Evolutionary conservation across 2,797 vertebrate genomes (phyloP).

Genomic region (Melanogrammus aeglefinus): DNA sequence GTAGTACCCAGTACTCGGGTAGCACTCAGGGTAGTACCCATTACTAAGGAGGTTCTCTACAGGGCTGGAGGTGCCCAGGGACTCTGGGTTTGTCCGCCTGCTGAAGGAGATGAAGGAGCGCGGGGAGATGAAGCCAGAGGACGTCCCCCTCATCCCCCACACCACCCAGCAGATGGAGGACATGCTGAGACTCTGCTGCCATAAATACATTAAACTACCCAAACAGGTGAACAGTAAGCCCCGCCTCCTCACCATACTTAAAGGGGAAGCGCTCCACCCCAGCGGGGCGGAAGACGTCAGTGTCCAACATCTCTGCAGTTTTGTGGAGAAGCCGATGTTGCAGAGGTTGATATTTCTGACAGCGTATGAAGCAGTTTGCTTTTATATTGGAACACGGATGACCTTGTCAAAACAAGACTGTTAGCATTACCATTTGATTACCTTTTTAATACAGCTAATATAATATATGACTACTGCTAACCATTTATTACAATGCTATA

Average conservation of each 20-base stretch:
- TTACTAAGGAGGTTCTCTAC: not conserved
- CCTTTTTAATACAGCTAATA: no score
- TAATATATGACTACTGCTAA: no score
- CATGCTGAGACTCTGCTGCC: slow-evolving; percentile 56
- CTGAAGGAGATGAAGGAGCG: slow-evolving; percentile 51
- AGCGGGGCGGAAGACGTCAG: not conserved
- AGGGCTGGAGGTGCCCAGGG: slow-evolving; percentile 58
- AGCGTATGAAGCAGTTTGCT: no score
- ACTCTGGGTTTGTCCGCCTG: slow-evolving; percentile 44
- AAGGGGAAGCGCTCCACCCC: no score
- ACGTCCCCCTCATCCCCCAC: slow-evolving; percentile 57
- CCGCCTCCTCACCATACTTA: not conserved
- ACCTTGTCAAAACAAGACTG: no score
- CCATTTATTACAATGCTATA: no score
- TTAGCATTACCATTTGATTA: no score
- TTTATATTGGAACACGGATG: no score
- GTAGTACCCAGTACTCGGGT: not conserved
- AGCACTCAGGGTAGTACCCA: not conserved
- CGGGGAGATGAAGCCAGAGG: not conserved
- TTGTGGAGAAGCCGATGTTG: not conserved
- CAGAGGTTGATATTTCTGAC: no score
- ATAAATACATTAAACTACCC: slow-evolving; percentile 32
- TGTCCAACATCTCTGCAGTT: not conserved
- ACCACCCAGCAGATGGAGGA: slow-evolving; percentile 39
- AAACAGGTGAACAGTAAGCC: slow-evolving; percentile 41